A percentile compares a stretch with the other conserved stretches of the same genome.
These are phyloP conservation scores for Bombylius major DNA, from an alignment of 2,888 invertebrate genomes.

Conservation along the genomic window DNA sequence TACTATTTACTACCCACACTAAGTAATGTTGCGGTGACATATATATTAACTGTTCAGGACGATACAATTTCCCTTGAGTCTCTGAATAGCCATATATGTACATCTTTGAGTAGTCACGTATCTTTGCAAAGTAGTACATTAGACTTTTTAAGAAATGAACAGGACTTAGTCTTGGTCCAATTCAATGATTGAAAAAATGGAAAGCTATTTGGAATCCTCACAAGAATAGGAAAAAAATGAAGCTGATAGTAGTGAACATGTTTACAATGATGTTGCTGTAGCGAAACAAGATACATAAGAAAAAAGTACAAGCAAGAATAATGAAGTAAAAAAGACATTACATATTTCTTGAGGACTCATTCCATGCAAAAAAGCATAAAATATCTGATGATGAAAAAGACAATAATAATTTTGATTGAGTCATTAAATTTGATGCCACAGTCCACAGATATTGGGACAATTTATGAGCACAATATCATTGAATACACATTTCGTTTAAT, in stretches of 20 bases:
- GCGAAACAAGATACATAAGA: constrained; percentile 11
- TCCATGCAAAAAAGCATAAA: too few relatives aligned
- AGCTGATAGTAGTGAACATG: background rate
- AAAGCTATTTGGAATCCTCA: background rate
- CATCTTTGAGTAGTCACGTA: constrained; percentile 20
- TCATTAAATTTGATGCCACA: constrained; percentile 3
- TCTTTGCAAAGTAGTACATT: constrained; percentile 12
- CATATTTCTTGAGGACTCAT: too few relatives aligned
- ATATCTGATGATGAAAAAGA: too few relatives aligned
- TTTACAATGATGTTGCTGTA: constrained; percentile 4
- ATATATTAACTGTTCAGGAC: constrained; percentile 11
- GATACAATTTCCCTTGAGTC: constrained; percentile 33
- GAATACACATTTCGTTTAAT: constrained; percentile 32
- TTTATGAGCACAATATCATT: constrained; percentile 32
- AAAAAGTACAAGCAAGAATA: too few relatives aligned
- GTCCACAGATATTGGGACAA: constrained; percentile 28
- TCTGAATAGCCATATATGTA: constrained; percentile 28
- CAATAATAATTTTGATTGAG: background rate
- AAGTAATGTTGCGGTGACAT: constrained; percentile 9
- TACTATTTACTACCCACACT: constrained; percentile 14
- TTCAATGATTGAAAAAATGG: constrained; percentile 8
- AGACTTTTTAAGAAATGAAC: constrained; percentile 17
- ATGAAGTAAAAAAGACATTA: too few relatives aligned
- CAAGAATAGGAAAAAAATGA: background rate
- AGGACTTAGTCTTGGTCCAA: constrained; percentile 14